These are phyloP conservation scores for Aethina tumida DNA, from an alignment of 1,140 invertebrate genomes.

Conservation along the genomic window DNA sequence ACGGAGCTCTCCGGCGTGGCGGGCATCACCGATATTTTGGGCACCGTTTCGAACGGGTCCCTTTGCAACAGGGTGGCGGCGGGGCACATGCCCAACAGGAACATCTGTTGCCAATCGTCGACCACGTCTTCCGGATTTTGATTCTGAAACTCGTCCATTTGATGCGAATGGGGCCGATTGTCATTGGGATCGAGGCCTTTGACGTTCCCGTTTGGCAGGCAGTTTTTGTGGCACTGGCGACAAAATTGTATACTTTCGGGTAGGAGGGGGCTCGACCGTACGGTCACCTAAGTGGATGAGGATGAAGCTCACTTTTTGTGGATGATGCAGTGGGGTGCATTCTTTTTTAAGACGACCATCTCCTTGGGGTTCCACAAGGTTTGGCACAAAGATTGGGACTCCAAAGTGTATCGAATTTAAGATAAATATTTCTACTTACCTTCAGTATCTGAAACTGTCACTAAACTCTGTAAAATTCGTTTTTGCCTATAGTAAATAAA, in stretches of 20 bases:
- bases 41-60: conserved; percentile 43
- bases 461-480: no score
- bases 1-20: conserved; percentile 53
- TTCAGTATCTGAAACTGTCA: no score
- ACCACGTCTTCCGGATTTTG: conserved; percentile 15
- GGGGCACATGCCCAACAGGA: conserved; percentile 54
- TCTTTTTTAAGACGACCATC: no score
- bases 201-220: conserved; percentile 39
- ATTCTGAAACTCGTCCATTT: neutral
- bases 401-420: no score
- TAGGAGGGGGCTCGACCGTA: conserved; percentile 53
- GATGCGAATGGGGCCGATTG: no score
- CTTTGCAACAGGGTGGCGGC: conserved; percentile 52
- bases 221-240: conserved; percentile 63
- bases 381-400: no score
- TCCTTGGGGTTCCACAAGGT: no score
- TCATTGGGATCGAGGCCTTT: neutral
- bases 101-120: conserved; percentile 48
- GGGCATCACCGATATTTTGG: conserved; percentile 63
- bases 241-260: conserved; percentile 54
- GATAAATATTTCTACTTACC: no score
- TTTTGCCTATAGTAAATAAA: no score
- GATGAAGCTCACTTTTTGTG: no score
- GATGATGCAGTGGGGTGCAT: no score
- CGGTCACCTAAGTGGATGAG: conserved; percentile 47